A percentile compares a stretch with the other conserved stretches of the same genome.
Conservation (phyloP, 1,140 invertebrate genomes). For the Dendroctonus ponderosae region DNA sequence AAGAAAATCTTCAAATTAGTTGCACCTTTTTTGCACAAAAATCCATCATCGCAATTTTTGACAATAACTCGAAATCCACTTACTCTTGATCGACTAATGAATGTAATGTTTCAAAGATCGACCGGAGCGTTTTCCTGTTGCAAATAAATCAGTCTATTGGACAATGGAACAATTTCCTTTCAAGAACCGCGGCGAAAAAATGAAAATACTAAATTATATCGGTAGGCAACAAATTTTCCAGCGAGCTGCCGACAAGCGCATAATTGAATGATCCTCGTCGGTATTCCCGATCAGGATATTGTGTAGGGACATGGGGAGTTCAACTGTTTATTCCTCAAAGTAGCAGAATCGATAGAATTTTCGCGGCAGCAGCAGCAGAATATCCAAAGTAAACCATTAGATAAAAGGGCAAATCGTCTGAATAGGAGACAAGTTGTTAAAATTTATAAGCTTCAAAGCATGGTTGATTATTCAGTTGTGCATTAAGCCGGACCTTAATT, state of each 20-base stretch:
- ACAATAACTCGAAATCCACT: background rate
- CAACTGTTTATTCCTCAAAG: conserved; percentile 38
- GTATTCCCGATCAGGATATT: conserved; percentile 40
- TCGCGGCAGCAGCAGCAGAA: no score
- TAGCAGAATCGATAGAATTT: conserved; percentile 18
- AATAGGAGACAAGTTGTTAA: no score
- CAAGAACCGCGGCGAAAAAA: conserved; percentile 15
- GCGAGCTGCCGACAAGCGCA: conserved; percentile 38
- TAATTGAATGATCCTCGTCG: conserved; percentile 43
- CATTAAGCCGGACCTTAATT: no score
- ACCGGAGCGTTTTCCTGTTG: background rate
- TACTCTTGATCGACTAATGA: background rate
- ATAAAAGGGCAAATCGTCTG: no score
- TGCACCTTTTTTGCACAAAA: no score
- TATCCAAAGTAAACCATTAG: no score
- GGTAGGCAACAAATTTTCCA: conserved; percentile 39
- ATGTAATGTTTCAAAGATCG: background rate
- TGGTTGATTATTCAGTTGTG: no score
- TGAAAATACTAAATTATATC: conserved; percentile 40
- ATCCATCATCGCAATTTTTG: background rate
- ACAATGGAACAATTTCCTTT: background rate
- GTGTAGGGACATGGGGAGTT: conserved; percentile 41
- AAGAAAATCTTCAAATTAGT: no score
- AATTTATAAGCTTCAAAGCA: no score
- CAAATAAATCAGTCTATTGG: background rate